Evolutionary conservation across 2,113 vertebrate species (phyloP).

Genomic region (Campylomormyrus numenius): DNA sequence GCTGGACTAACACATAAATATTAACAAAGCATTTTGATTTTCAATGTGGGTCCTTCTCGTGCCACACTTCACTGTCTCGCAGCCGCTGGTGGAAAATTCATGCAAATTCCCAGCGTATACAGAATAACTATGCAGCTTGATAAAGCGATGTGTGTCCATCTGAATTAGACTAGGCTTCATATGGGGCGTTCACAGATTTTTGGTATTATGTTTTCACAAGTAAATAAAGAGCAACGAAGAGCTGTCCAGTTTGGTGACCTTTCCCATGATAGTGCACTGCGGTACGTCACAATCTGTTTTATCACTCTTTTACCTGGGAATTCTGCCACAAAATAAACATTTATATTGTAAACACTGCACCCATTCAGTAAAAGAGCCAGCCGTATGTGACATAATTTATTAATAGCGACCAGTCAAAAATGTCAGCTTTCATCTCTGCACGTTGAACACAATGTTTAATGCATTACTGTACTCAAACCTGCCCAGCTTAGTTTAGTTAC

Average conservation of each 20-base stretch:
- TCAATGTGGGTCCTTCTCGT: not conserved
- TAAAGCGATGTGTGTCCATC: not conserved
- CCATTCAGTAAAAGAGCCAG: not conserved
- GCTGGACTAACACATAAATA: not conserved
- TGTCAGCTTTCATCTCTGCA: not conserved
- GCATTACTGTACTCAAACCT: not conserved
- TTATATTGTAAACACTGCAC: not conserved
- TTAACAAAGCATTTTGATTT: constrained; percentile 5
- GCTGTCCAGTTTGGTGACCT: not conserved
- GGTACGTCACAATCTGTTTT: not conserved
- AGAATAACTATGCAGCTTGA: not conserved
- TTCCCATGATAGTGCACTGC: not conserved
- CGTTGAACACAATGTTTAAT: not conserved
- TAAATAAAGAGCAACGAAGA: no score
- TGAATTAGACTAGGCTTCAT: not conserved
- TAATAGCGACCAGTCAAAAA: not conserved
- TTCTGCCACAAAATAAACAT: not conserved
- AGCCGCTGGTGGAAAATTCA: not conserved
- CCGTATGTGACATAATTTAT: not conserved
- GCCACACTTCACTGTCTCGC: not conserved
- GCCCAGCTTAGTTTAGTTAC: not conserved
- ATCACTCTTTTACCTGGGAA: not conserved
- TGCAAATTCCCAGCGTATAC: not conserved
- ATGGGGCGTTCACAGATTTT: not conserved
- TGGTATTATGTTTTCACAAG: not conserved